Evolutionary conservation across 2,797 vertebrate genomes (phyloP).

Genomic region (Catamblyrhynchus diadema): DNA sequence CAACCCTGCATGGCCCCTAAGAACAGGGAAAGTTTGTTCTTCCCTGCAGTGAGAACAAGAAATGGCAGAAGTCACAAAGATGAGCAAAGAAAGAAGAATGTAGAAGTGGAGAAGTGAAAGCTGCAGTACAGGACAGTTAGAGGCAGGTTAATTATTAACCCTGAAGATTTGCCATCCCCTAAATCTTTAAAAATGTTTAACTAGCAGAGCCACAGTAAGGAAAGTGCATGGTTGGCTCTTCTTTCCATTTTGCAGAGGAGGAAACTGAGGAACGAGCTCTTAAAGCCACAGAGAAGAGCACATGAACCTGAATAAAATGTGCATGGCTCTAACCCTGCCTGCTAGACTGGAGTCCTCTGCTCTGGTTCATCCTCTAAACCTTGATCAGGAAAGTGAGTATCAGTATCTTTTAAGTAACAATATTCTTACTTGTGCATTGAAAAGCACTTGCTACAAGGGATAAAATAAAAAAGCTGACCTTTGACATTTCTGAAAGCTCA

Average conservation of each 20-base stretch:
- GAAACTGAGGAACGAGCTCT: background rate
- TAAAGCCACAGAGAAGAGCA: background rate
- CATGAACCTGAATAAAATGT: background rate
- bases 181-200: slow-evolving; percentile 58
- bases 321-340: background rate
- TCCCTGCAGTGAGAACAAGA: background rate
- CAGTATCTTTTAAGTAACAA: background rate
- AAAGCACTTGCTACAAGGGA: background rate
- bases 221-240: background rate
- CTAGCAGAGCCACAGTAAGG: background rate
- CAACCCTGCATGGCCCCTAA: background rate
- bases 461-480: background rate
- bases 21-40: background rate
- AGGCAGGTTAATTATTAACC: slow-evolving; percentile 52
- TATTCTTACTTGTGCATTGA: background rate
- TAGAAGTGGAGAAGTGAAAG: background rate
- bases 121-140: background rate
- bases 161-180: background rate
- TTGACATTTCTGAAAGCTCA: slow-evolving; percentile 12
- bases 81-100: background rate
- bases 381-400: background rate
- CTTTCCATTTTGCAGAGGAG: background rate
- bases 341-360: background rate
- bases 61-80: background rate
- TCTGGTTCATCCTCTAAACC: background rate